Base-by-base conservation (phyloP, 1,140 invertebrate genomes). In the Odontomachus brunneus region DNA sequence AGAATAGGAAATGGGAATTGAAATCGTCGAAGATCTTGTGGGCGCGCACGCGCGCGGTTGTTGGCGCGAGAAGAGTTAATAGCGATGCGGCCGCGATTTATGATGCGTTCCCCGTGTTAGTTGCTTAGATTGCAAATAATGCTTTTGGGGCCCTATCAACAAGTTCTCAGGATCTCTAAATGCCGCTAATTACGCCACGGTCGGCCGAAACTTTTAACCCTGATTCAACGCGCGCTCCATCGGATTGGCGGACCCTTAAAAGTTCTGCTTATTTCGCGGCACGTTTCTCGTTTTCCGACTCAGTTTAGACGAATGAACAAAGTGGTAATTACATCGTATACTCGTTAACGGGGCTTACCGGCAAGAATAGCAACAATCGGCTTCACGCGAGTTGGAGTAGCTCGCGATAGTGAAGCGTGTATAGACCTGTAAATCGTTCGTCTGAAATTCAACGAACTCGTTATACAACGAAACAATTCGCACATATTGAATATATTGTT, bases 71-170 rank as follows among this genome's bases (percentile, higher is more conserved):
- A 81, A 24, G 22, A 60, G 59, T 48, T 38, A 48, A 72, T 57
- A 71, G 29, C 51, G 53, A 19, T 15, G 44, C 22, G 15, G 38
- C 38, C 67, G 33, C 60, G 49, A 86, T 80, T 87, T 86, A 86
- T 78, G 71, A 87, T 82, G 84, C 82, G 69, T 29, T 17, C 38
- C 49, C 15, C 60, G 85, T n/a, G n/a, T 53, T 67, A 63, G 60
- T 87, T 73, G 65, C 81, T 88, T 88, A 88, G 84, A 88, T 87
- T 88, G 82, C 82, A 84, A 87, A 87, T 66, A 75, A 59, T 53
- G 24, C 12, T 85, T 83, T 38, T 14, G 17, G 15, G 57, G 3
- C 22, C 60, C 29, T 38, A 78, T 75, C 82, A 78, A 80, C 82
- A 75, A 88, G 57, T 85, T 89, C 69, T 22, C 38, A 44, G 55